phyloP scores from a whole-genome alignment of 1,140 invertebrate species.

The Aphaenogaster rudis region DNA sequence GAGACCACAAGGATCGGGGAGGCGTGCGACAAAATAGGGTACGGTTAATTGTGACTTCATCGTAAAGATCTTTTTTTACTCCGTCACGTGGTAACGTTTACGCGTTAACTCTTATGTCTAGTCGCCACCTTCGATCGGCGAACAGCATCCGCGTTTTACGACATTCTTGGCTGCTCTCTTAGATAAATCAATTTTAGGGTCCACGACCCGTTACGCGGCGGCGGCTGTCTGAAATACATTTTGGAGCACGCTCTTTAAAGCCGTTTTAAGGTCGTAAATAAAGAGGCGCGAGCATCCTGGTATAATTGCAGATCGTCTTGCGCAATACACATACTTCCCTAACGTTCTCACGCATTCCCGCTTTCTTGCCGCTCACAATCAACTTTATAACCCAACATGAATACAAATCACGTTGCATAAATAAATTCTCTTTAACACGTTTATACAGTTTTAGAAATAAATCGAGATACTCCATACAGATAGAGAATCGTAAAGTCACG shows the following conservation, averaged over 20 bases:
- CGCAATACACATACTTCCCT: conserved; percentile 35
- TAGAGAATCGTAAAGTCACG: conserved; percentile 14
- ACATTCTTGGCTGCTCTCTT: conserved; percentile 1
- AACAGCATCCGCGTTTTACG: conserved; percentile 27
- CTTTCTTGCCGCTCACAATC: conserved; percentile 44
- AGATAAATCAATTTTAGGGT: conserved; percentile 39
- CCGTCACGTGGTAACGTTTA: not conserved
- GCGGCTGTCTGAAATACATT: conserved; percentile 10
- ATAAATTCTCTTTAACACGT: conserved; percentile 10
- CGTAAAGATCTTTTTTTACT: conserved; percentile 31
- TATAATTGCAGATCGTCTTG: conserved; percentile 35
- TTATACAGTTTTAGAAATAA: conserved; percentile 21
- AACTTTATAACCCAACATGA: conserved; percentile 23
- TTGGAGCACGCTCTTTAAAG: conserved; percentile 16
- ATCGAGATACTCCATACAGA: not conserved
- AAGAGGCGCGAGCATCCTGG: not conserved
- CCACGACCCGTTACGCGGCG: not conserved
- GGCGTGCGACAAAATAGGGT: conserved; percentile 13
- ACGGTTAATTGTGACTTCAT: conserved; percentile 23
- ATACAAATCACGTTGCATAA: conserved; percentile 9
- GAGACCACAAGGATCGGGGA: conserved; percentile 38
- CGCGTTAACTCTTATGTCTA: conserved; percentile 9
- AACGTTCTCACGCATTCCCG: conserved; percentile 16
- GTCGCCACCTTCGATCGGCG: conserved; percentile 6
- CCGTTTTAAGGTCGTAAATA: conserved; percentile 38